phyloP scores from a whole-genome alignment of 37 sponge, comb jelly and placozoan genomes.

The Spongilla lacustris region DNA sequence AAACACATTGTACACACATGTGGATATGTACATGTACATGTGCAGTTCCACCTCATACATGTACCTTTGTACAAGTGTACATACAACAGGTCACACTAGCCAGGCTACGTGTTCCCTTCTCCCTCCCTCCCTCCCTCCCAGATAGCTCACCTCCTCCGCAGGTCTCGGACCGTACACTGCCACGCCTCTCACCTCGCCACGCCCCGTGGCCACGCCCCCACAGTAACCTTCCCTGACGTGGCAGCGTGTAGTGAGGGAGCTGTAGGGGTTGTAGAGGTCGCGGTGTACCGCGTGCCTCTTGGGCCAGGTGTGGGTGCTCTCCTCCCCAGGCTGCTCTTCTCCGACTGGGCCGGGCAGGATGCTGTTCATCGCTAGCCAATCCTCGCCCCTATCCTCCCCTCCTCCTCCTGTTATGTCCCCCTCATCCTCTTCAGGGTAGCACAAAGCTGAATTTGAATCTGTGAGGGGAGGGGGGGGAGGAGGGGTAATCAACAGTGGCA shows the following conservation, averaged over 20 bases:
- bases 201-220: background rate
- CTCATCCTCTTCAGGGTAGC: background rate
- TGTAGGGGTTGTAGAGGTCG: background rate
- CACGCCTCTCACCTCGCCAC: background rate
- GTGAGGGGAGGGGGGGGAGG: background rate
- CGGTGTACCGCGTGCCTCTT: background rate
- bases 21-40: too few relatives aligned
- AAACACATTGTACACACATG: too few relatives aligned
- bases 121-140: too few relatives aligned
- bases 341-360: background rate
- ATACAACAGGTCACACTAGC: too few relatives aligned
- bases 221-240: background rate
- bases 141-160: background rate
- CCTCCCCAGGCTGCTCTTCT: background rate
- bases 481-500: background rate
- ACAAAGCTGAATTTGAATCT: background rate
- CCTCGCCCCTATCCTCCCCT: background rate
- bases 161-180: background rate
- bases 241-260: background rate
- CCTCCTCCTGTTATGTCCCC: background rate
- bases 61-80: too few relatives aligned
- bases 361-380: background rate
- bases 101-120: too few relatives aligned
- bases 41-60: too few relatives aligned
- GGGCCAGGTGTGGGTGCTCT: background rate